Evolutionary conservation across 1,140 invertebrate species (phyloP).

Genomic region (Drosophila busckii): DNA sequence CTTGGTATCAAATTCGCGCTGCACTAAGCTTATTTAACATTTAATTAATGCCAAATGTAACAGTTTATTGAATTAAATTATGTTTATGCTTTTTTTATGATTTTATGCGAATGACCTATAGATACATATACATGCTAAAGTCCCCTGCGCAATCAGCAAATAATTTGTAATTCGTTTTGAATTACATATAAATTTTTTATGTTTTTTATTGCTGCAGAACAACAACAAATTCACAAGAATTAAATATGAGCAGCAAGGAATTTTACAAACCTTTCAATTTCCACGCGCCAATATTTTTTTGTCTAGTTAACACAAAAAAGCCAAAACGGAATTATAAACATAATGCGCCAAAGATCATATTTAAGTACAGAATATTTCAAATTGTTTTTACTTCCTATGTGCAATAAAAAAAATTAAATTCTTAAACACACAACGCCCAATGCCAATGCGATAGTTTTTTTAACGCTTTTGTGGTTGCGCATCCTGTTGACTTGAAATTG

Average conservation of each 20-base stretch:
- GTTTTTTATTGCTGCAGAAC: neutral
- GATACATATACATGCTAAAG: neutral
- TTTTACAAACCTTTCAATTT: constrained; percentile 27
- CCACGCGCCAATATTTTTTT: constrained; percentile 29
- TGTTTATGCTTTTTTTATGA: neutral
- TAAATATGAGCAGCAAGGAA: constrained; percentile 50
- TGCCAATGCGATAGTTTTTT: too few relatives aligned
- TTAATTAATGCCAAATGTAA: neutral
- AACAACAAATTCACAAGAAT: constrained; percentile 46
- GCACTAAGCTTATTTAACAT: constrained; percentile 3
- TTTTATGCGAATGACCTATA: constrained; percentile 23
- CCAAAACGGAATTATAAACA: too few relatives aligned
- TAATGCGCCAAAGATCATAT: constrained; percentile 3
- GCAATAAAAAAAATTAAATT: too few relatives aligned
- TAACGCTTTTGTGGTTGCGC: too few relatives aligned
- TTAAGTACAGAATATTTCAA: too few relatives aligned
- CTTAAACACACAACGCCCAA: too few relatives aligned
- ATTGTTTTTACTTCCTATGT: too few relatives aligned
- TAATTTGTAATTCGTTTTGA: constrained; percentile 26
- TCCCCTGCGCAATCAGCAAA: constrained; percentile 13
- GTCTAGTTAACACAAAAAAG: constrained; percentile 12
- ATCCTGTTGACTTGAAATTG: too few relatives aligned
- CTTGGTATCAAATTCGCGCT: constrained; percentile 24
- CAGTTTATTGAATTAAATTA: constrained; percentile 10
- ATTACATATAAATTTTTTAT: constrained; percentile 33